Conservation (phyloP, 2,113 vertebrate genomes). For the Rhadina sibilatrix region DNA sequence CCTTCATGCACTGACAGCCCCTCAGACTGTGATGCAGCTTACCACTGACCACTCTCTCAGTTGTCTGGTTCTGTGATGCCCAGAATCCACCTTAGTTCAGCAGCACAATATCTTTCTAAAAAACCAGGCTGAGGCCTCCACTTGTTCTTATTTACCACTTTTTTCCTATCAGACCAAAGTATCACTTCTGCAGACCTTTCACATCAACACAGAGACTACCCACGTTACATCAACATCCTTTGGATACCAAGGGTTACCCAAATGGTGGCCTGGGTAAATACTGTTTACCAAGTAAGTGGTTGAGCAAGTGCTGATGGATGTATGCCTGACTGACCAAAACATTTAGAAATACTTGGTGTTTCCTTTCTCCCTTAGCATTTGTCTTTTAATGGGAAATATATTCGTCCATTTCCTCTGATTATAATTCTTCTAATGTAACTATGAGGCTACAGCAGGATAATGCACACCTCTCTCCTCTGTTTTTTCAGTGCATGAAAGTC, state of each 20-base stretch:
- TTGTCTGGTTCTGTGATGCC: not conserved
- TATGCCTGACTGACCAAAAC: not conserved
- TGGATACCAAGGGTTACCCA: not conserved
- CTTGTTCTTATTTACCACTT: not conserved
- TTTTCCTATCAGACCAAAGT: not conserved
- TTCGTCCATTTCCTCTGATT: not conserved
- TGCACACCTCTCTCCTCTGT: not conserved
- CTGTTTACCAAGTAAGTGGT: not conserved
- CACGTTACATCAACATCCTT: not conserved
- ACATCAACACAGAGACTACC: not conserved
- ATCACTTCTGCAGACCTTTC: not conserved
- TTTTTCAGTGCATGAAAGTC: not conserved
- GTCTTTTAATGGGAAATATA: not conserved
- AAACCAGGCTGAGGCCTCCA: not conserved
- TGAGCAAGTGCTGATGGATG: not conserved
- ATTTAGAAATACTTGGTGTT: not conserved
- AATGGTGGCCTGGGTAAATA: not conserved
- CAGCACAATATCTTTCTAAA: not conserved
- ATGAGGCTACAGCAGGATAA: not conserved
- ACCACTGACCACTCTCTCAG: not conserved
- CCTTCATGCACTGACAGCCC: fast-evolving
- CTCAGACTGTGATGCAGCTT: not conserved
- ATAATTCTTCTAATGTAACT: not conserved
- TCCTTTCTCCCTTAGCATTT: not conserved
- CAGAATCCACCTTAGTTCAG: not conserved